A percentile compares a stretch with the other conserved stretches of the same genome.
phyloP scores from a whole-genome alignment of 2,888 invertebrate genomes.

The Gibbula magus region DNA sequence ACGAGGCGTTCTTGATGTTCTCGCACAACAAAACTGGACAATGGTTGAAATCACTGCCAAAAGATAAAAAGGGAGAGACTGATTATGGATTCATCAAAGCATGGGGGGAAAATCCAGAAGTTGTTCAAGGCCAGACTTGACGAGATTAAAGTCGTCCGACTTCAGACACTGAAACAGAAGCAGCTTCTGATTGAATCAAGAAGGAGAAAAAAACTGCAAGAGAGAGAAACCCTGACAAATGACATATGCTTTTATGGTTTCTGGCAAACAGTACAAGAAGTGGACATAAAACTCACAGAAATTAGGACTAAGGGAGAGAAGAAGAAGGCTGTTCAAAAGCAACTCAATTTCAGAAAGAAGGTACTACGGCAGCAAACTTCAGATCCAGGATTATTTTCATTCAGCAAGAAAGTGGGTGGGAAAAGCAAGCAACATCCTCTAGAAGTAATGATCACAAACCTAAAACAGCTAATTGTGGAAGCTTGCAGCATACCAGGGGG shows the following conservation, averaged over 20 bases:
- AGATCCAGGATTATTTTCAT: too few relatives aligned
- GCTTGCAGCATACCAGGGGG: too few relatives aligned
- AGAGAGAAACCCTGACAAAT: background rate
- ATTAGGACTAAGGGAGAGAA: too few relatives aligned
- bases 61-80: background rate
- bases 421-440: too few relatives aligned
- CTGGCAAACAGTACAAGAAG: too few relatives aligned
- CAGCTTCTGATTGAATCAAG: background rate
- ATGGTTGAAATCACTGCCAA: background rate
- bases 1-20: background rate
- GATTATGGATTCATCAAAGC: background rate
- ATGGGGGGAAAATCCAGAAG: background rate
- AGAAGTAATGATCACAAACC: too few relatives aligned
- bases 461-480: too few relatives aligned
- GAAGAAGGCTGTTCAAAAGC: too few relatives aligned
- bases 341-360: too few relatives aligned
- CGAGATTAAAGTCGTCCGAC: background rate
- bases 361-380: too few relatives aligned
- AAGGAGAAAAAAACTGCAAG: background rate
- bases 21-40: constrained; percentile 9
- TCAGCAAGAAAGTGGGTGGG: too few relatives aligned
- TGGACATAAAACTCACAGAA: too few relatives aligned
- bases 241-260: background rate
- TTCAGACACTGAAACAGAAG: background rate
- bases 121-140: background rate